phyloP scores from a whole-genome alignment of 2,113 vertebrate genomes.

The Oncorhynchus masou region DNA sequence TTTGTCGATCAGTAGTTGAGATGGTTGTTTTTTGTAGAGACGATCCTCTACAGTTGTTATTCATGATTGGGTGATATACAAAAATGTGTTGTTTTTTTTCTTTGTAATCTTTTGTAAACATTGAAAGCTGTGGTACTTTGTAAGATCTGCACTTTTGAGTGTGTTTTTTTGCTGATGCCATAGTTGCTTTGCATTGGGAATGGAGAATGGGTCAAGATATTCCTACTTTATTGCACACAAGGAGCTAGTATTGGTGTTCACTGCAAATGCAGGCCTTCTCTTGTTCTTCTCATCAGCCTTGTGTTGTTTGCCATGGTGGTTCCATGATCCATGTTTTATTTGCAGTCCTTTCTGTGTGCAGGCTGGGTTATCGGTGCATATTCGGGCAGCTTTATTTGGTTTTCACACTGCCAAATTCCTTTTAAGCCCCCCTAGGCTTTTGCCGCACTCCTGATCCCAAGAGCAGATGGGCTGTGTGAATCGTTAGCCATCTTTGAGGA shows the following conservation, averaged over 20 bases:
- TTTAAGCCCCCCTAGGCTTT: slow-evolving; percentile 81
- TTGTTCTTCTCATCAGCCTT: slow-evolving; percentile 30
- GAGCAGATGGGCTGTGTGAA: slow-evolving; percentile 92
- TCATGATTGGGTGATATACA: not conserved
- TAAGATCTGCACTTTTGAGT: not conserved
- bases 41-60: slow-evolving; percentile 7
- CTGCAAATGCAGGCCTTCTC: slow-evolving; percentile 8
- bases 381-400: slow-evolving; percentile 78
- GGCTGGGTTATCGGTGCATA: slow-evolving; percentile 63
- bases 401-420: slow-evolving; percentile 86
- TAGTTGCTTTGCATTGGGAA: not conserved
- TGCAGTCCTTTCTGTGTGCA: not conserved
- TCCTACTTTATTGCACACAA: not conserved
- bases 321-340: not conserved
- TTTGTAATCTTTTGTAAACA: not conserved
- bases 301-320: not conserved
- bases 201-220: not conserved
- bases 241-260: slow-evolving; percentile 15
- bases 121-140: not conserved
- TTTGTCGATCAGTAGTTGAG: not conserved
- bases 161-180: not conserved
- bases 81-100: not conserved
- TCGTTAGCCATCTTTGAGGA: slow-evolving; percentile 91
- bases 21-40: not conserved
- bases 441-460: slow-evolving; percentile 77